phyloP scores from a whole-genome alignment of 1,140 invertebrate genomes.

The Choristoneura fumiferana region DNA sequence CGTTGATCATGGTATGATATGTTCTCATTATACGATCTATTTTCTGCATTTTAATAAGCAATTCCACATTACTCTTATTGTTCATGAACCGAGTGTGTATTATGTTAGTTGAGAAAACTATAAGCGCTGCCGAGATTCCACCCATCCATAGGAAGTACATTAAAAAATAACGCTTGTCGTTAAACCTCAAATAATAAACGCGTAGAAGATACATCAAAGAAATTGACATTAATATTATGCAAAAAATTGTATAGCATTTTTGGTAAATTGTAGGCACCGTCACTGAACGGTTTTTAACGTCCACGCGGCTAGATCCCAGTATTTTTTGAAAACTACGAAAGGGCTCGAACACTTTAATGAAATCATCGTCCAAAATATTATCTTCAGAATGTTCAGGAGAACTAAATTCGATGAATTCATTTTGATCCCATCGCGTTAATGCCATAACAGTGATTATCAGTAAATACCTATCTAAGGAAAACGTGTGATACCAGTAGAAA shows the following conservation, averaged over 20 bases:
- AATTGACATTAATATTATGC: slow-evolving; percentile 23
- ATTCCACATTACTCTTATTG: slow-evolving; percentile 35
- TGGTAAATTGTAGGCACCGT: slow-evolving; percentile 40
- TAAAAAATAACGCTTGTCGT: slow-evolving; percentile 17
- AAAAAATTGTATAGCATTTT: slow-evolving; percentile 39
- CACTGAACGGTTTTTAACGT: slow-evolving; percentile 44
- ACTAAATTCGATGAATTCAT: too few relatives aligned
- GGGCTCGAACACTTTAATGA: slow-evolving; percentile 36
- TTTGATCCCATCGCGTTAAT: too few relatives aligned
- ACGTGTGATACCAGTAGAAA: too few relatives aligned
- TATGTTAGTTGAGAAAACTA: slow-evolving; percentile 33
- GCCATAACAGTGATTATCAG: too few relatives aligned
- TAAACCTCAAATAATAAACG: slow-evolving; percentile 11
- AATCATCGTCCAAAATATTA: too few relatives aligned
- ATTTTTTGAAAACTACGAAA: slow-evolving; percentile 35
- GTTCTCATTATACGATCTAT: slow-evolving; percentile 47
- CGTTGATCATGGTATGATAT: slow-evolving; percentile 30
- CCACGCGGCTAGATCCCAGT: slow-evolving; percentile 40
- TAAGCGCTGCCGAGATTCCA: slow-evolving; percentile 18
- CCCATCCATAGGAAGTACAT: slow-evolving; percentile 26
- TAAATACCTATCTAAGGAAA: too few relatives aligned
- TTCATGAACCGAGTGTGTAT: slow-evolving; percentile 46
- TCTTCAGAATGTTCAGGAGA: too few relatives aligned
- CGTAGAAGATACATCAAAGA: slow-evolving; percentile 21
- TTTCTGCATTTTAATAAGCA: slow-evolving; percentile 50